Conservation (phyloP, 2,113 vertebrate species). For the Petaurus breviceps region DNA sequence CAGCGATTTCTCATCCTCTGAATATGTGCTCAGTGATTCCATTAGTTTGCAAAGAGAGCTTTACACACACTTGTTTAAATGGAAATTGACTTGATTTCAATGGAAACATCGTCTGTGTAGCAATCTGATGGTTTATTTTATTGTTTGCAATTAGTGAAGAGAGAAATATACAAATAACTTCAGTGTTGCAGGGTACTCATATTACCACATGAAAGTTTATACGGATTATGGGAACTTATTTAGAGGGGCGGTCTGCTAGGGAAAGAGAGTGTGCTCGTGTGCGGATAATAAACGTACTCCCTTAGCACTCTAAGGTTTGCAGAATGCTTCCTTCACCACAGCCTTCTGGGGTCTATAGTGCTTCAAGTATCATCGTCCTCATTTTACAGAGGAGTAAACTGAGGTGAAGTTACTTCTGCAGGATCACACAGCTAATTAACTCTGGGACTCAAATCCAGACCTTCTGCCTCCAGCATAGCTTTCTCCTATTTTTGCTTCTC, state of each 20-base stretch:
- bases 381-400: not conserved
- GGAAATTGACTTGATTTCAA: constrained; percentile 75
- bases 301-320: not conserved
- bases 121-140: constrained; percentile 73
- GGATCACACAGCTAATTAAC: not conserved
- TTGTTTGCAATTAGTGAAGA: constrained; percentile 75
- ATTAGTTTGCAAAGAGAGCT: constrained; percentile 60
- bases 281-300: not conserved
- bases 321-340: not conserved
- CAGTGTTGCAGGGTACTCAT: not conserved
- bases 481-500: not conserved
- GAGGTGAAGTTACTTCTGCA: not conserved
- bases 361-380: not conserved
- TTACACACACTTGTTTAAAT: constrained; percentile 69
- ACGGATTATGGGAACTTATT: not conserved
- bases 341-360: not conserved
- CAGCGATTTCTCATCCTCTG: constrained; percentile 58
- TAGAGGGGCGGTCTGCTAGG: not conserved
- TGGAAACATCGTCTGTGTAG: constrained; percentile 45
- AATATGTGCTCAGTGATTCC: constrained; percentile 48
- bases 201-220: not conserved
- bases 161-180: constrained; percentile 59
- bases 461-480: not conserved
- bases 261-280: not conserved
- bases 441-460: not conserved